Percentiles rank a stretch among this genome's conserved stretches.
phyloP scores from a whole-genome alignment of 2,113 vertebrate genomes.

The Salvelinus sp. region DNA sequence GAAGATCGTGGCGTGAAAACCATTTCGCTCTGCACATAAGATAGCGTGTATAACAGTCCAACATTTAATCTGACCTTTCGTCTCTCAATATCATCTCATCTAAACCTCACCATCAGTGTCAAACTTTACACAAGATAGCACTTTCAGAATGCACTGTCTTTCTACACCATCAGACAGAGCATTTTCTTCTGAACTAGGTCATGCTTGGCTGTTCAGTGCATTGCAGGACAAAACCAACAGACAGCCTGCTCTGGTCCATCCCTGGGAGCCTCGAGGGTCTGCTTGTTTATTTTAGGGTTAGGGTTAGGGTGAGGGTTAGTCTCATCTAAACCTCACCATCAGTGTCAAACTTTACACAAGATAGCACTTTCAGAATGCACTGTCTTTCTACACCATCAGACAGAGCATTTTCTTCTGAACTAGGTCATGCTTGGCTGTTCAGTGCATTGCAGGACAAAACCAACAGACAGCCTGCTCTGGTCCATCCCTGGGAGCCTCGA shows the following conservation, averaged over 20 bases:
- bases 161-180: background rate
- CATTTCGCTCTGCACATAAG: background rate
- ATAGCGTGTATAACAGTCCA: background rate
- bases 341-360: background rate
- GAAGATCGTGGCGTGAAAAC: slow-evolving; percentile 23
- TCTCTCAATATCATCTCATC: background rate
- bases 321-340: background rate
- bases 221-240: background rate
- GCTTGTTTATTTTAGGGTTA: background rate
- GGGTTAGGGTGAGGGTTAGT: no score
- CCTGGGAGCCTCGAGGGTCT: background rate
- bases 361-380: background rate
- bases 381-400: background rate
- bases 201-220: background rate
- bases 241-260: background rate
- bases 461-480: background rate
- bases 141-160: background rate
- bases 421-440: background rate
- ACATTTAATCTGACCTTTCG: background rate
- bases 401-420: background rate
- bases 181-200: background rate
- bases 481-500: background rate
- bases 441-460: background rate
- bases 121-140: background rate
- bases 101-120: background rate